Evolutionary conservation across 1,140 invertebrate species (phyloP).

Genomic region (Zelostemma sp.): DNA sequence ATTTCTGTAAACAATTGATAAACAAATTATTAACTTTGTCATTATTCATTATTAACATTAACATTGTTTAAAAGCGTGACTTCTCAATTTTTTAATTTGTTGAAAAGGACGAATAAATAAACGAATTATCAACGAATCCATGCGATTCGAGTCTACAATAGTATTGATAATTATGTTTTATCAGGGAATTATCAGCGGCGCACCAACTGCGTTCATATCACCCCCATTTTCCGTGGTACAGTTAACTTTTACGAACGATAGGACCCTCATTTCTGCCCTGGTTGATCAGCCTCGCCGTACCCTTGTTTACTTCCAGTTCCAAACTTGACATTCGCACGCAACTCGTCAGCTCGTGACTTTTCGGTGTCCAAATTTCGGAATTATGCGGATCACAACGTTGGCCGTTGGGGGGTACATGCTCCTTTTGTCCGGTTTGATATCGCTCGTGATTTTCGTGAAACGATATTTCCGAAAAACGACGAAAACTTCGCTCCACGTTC

Average conservation of each 20-base stretch:
- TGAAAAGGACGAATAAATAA: too few relatives aligned
- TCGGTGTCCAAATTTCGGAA: constrained; percentile 3
- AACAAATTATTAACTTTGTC: too few relatives aligned
- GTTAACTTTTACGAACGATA: constrained; percentile 5
- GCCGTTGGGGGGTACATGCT: constrained; percentile 22
- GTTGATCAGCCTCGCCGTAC: too few relatives aligned
- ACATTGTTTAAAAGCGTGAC: too few relatives aligned
- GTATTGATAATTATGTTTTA: too few relatives aligned
- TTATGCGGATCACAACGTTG: constrained; percentile 12
- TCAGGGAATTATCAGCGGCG: too few relatives aligned
- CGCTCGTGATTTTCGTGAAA: constrained; percentile 18
- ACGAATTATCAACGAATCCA: too few relatives aligned
- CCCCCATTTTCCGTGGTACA: constrained; percentile 14
- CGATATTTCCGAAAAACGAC: not conserved
- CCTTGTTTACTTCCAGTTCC: too few relatives aligned
- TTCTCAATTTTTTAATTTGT: too few relatives aligned
- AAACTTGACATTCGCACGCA: not conserved
- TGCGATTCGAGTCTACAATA: too few relatives aligned
- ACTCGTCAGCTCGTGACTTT: not conserved
- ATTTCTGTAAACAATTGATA: not conserved
- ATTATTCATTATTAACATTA: too few relatives aligned
- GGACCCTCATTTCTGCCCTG: constrained; percentile 24
- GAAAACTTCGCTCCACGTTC: constrained; percentile 17
- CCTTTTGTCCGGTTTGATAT: constrained; percentile 19
- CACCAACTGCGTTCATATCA: too few relatives aligned